Percentiles rank a stretch among this genome's conserved stretches.
These are phyloP conservation scores for Carpatolechia fugitivella DNA, from an alignment of 2,888 invertebrate species.

Conservation along the genomic window DNA sequence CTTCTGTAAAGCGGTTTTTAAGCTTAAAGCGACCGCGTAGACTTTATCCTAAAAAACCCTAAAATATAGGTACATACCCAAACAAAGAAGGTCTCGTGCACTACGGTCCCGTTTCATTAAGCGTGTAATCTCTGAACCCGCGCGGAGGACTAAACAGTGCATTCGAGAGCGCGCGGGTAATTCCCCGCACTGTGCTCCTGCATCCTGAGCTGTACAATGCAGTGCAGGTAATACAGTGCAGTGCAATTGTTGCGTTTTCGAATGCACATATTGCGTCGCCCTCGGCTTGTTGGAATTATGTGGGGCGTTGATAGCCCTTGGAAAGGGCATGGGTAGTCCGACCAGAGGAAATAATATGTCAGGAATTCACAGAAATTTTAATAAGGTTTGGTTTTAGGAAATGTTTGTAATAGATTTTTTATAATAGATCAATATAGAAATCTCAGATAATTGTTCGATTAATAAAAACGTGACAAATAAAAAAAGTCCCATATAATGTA, in stretches of 20 bases:
- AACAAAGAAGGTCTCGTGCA: neutral
- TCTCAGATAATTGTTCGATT: too few relatives aligned
- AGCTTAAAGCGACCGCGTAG: neutral
- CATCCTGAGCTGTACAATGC: neutral
- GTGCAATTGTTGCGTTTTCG: neutral
- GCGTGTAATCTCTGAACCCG: neutral
- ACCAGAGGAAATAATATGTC: too few relatives aligned
- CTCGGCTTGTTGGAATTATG: neutral
- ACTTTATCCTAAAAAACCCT: too few relatives aligned
- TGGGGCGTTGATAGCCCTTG: too few relatives aligned
- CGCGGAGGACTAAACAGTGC: neutral
- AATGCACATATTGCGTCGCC: neutral
- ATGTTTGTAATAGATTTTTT: too few relatives aligned
- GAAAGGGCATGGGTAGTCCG: too few relatives aligned
- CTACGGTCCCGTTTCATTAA: neutral
- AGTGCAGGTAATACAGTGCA: neutral
- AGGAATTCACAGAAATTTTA: too few relatives aligned
- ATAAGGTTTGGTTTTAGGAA: too few relatives aligned
- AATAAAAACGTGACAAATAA: too few relatives aligned
- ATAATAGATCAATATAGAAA: too few relatives aligned
- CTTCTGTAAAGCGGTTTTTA: neutral
- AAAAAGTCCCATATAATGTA: too few relatives aligned
- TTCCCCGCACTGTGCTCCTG: neutral
- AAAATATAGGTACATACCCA: too few relatives aligned
- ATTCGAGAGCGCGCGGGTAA: neutral